Evolutionary conservation across 2,113 vertebrate genomes (phyloP).

Genomic region (Tragulus kanchil): DNA sequence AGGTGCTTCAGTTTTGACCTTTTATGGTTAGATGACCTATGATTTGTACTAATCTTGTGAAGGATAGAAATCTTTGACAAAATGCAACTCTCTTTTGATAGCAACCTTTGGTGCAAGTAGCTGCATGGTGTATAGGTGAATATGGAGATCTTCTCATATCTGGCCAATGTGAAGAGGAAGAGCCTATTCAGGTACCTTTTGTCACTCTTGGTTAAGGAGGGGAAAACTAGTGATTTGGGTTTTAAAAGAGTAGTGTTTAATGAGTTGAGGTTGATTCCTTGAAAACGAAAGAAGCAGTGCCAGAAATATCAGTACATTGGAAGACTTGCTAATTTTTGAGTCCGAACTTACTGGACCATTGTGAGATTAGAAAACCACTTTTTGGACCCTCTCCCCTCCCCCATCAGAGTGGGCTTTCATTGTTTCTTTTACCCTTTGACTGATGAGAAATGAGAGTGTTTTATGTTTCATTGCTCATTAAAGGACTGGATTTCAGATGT

Average conservation of each 20-base stretch:
- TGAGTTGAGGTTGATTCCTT: conserved; percentile 12
- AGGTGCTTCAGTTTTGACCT: neutral
- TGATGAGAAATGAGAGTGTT: conserved; percentile 13
- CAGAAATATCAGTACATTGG: neutral
- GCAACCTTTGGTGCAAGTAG: conserved; percentile 98
- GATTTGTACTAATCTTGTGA: conserved; percentile 40
- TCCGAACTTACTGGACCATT: neutral
- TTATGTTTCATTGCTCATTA: neutral
- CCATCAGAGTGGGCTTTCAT: neutral
- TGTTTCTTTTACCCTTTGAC: conserved; percentile 16
- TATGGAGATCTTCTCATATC: conserved; percentile 98
- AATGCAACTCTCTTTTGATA: conserved; percentile 83
- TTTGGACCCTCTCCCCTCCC: neutral
- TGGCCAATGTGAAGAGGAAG: conserved; percentile 98
- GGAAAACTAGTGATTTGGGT: neutral
- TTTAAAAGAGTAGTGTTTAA: neutral
- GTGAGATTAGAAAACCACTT: neutral
- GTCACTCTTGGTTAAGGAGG: conserved; percentile 6
- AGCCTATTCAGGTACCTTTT: conserved; percentile 95
- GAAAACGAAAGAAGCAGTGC: conserved; percentile 22
- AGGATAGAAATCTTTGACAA: conserved; percentile 60
- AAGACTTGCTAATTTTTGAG: neutral
- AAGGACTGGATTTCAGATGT: conserved; percentile 19
- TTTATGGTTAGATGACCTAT: conserved; percentile 25
- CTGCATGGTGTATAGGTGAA: conserved; percentile 99